A percentile compares a stretch with the other conserved stretches of the same genome.
phyloP scores from a whole-genome alignment of 64 coral and sea anemone genomes.

The Dendronephthya gigantea region DNA sequence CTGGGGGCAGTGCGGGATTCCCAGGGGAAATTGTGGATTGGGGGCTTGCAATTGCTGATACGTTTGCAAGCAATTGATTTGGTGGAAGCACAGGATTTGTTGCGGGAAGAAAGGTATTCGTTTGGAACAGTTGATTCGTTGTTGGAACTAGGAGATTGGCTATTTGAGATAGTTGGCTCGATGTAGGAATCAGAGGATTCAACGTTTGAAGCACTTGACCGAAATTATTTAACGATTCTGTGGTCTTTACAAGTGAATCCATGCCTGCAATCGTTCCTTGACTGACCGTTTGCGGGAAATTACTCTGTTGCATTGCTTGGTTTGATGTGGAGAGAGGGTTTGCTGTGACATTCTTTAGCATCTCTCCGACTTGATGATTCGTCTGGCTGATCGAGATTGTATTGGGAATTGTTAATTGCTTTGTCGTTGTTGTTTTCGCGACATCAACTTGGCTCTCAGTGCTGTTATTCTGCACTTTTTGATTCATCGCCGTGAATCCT shows the following conservation, averaged over 20 bases:
- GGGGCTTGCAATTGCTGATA: background rate
- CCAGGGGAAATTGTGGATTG: background rate
- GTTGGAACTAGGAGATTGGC: background rate
- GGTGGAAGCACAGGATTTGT: background rate
- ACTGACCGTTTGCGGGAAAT: background rate
- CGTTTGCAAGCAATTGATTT: background rate
- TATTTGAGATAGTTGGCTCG: background rate
- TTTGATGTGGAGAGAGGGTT: background rate
- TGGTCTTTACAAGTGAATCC: background rate
- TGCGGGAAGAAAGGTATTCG: no score
- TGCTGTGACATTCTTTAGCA: background rate
- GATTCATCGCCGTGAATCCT: background rate
- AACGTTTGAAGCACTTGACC: background rate
- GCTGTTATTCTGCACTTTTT: background rate
- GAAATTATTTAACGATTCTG: background rate
- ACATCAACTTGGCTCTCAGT: background rate
- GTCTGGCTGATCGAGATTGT: background rate
- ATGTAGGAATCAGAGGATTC: background rate
- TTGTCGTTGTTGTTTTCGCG: background rate
- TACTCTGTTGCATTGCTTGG: background rate
- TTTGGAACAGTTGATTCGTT: background rate
- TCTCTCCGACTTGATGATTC: background rate
- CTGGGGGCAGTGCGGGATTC: background rate
- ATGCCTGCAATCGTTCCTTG: no score
- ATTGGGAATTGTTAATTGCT: background rate